Percentiles rank a stretch among this genome's conserved stretches.
Conservation (phyloP, 2,797 vertebrate genomes). For the Sardinella longiceps region DNA sequence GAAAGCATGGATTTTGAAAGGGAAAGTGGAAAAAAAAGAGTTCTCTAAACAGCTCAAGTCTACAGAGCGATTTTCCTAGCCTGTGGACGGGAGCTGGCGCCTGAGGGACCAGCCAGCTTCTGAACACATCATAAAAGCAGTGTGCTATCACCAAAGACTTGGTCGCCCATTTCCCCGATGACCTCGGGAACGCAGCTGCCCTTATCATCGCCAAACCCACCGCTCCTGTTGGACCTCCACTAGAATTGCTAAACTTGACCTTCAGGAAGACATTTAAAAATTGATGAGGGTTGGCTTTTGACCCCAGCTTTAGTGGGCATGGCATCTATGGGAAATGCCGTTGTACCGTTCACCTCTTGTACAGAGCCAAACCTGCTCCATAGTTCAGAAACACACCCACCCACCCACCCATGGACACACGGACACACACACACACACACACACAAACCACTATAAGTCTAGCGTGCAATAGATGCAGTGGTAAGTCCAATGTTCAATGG, state of each 20-base stretch:
- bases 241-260: constrained; percentile 63
- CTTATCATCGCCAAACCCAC: constrained; percentile 49
- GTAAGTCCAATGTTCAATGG: neutral
- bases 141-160: constrained; percentile 47
- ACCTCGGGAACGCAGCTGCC: constrained; percentile 42
- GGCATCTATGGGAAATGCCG: constrained; percentile 5
- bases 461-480: neutral
- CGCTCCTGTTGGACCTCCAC: constrained; percentile 41
- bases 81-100: neutral
- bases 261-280: constrained; percentile 62
- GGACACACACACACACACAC: too few relatives aligned
- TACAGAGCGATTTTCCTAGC: neutral
- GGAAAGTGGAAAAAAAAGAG: neutral
- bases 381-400: too few relatives aligned
- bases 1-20: neutral
- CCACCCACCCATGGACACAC: too few relatives aligned
- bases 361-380: neutral
- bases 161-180: constrained; percentile 24
- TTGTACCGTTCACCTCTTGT: neutral
- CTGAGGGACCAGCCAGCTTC: constrained; percentile 23
- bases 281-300: constrained; percentile 47
- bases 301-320: constrained; percentile 26
- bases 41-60: neutral
- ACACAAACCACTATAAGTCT: neutral
- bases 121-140: constrained; percentile 34